A percentile compares a stretch with the other conserved stretches of the same genome.
These are phyloP conservation scores for Neogale vison DNA, from an alignment of 2,113 vertebrate species.

Conservation along the genomic window DNA sequence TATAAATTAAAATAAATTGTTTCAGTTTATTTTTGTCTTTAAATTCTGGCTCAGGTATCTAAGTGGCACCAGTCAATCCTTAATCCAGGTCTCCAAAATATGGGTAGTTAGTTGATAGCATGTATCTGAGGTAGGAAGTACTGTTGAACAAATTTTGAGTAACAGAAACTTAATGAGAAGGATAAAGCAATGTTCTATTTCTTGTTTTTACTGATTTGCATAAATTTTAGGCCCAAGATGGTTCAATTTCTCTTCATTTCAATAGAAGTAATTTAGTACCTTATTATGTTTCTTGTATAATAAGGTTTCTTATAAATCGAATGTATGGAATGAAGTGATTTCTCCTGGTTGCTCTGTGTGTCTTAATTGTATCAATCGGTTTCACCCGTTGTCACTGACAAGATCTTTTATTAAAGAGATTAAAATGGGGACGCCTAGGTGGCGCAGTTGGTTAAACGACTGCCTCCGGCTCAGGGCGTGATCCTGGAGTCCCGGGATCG, in stretches of 20 bases:
- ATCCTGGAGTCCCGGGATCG: too few relatives aligned
- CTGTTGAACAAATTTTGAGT: not conserved
- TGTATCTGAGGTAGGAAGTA: not conserved
- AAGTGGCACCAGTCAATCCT: not conserved
- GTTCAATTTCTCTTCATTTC: not conserved
- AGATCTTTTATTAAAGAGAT: not conserved
- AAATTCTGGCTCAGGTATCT: not conserved
- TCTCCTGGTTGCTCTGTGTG: not conserved
- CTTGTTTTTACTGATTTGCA: not conserved
- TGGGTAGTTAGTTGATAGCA: not conserved
- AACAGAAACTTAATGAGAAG: not conserved
- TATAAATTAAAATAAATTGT: not conserved
- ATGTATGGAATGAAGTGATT: not conserved
- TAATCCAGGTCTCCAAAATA: not conserved
- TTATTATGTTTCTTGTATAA: not conserved
- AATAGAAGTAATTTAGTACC: not conserved
- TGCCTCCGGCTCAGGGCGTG: too few relatives aligned
- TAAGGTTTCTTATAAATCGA: not conserved
- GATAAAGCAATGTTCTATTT: not conserved
- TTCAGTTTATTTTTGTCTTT: not conserved
- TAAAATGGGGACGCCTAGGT: too few relatives aligned
- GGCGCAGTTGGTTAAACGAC: too few relatives aligned
- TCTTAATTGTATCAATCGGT: not conserved
- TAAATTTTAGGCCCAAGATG: not conserved
- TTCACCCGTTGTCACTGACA: not conserved